These are phyloP conservation scores for Eupristina koningsbergeri DNA, from an alignment of 1,140 invertebrate species.

Conservation along the genomic window DNA sequence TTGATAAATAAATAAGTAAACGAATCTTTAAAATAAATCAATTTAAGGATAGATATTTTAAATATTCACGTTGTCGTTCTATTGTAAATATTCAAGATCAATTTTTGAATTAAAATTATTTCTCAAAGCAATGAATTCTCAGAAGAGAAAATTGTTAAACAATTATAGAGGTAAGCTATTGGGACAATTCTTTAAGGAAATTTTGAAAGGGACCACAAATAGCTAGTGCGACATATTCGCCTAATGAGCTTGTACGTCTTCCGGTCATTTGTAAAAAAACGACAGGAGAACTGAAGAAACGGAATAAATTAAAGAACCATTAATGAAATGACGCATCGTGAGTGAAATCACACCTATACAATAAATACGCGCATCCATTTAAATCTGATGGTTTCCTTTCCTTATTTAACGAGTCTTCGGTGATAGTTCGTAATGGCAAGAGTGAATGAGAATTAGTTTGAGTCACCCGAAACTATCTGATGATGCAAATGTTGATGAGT, in stretches of 20 bases:
- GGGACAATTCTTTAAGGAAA: background rate
- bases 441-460: constrained; percentile 13
- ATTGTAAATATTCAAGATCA: too few species aligned
- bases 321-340: constrained; percentile 47
- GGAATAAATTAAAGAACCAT: constrained; percentile 41
- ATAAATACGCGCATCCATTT: constrained; percentile 5
- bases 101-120: too few species aligned
- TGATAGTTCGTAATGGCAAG: background rate
- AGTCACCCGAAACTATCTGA: constrained; percentile 4
- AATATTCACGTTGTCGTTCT: too few species aligned
- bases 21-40: too few species aligned
- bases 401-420: constrained; percentile 25
- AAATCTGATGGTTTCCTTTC: constrained; percentile 23
- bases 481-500: background rate
- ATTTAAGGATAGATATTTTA: too few species aligned
- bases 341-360: constrained; percentile 47
- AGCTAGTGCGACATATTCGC: background rate
- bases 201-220: background rate
- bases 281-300: background rate
- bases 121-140: too few species aligned
- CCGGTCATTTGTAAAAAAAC: constrained; percentile 6
- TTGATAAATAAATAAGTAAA: too few species aligned
- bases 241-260: background rate
- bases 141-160: too few species aligned
- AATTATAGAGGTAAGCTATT: too few species aligned